Conservation (phyloP, 1,140 invertebrate genomes). For the Leptopilina clavipes region DNA sequence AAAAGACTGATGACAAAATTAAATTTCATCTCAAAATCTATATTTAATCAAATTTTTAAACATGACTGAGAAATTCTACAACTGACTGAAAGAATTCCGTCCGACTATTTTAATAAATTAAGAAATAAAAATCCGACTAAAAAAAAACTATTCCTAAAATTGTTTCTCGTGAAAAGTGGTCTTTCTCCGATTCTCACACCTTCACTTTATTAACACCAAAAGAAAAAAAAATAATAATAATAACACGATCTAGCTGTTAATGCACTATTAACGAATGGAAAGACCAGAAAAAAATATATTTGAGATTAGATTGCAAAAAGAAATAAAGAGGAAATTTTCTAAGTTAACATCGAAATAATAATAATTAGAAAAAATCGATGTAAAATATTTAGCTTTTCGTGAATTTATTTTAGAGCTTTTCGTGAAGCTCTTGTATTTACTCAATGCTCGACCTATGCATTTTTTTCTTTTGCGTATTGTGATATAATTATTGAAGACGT, state of each 20-base stretch:
- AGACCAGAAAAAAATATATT: conserved; percentile 20
- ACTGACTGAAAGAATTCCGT: conserved; percentile 30
- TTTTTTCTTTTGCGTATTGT: conserved; percentile 57
- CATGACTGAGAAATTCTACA: background rate
- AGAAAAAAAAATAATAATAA: too few species aligned
- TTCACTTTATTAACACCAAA: conserved; percentile 11
- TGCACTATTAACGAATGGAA: background rate
- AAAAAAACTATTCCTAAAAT: background rate
- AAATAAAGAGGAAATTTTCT: background rate
- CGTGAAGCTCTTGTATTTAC: conserved; percentile 44
- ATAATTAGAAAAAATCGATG: background rate
- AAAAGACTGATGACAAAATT: background rate
- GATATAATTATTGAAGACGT: conserved; percentile 56
- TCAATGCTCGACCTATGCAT: conserved; percentile 54
- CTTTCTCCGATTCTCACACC: conserved; percentile 33
- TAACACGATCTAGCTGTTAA: conserved; percentile 11
- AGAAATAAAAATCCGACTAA: background rate
- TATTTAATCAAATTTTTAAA: background rate
- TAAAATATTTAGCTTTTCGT: conserved; percentile 12
- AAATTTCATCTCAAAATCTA: background rate
- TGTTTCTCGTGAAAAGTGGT: conserved; percentile 14
- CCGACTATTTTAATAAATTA: background rate
- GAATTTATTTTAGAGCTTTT: too few species aligned
- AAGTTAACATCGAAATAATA: conserved; percentile 12
- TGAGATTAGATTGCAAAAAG: background rate